Conservation (phyloP, 2,797 vertebrate genomes). For the Poecilia gillii region DNA sequence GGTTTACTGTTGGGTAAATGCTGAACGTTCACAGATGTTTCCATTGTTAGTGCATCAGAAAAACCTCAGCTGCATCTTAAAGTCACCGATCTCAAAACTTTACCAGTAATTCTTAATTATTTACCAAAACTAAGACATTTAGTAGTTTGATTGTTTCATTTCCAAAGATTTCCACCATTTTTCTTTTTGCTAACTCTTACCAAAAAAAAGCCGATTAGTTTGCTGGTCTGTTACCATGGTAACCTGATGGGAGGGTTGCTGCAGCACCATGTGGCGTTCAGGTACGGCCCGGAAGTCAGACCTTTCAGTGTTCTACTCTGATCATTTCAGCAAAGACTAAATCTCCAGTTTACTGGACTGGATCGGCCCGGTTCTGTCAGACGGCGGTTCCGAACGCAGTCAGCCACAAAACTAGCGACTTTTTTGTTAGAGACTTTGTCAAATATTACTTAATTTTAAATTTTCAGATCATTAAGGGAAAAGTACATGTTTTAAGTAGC, state of each 20-base stretch:
- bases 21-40: too few species aligned
- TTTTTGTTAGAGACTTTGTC: too few species aligned
- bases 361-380: too few species aligned
- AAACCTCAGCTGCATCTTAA: too few species aligned
- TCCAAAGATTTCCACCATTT: background rate
- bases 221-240: conserved; percentile 15
- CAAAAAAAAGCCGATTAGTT: background rate
- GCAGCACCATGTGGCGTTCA: background rate
- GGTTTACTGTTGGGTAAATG: too few species aligned
- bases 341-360: too few species aligned
- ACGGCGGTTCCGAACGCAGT: too few species aligned
- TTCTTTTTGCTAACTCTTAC: background rate
- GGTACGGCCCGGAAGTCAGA: background rate
- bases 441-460: too few species aligned
- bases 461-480: too few species aligned
- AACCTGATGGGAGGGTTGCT: background rate
- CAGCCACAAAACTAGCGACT: too few species aligned
- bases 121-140: background rate
- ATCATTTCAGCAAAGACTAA: background rate
- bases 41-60: too few species aligned
- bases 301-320: background rate
- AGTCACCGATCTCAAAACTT: too few species aligned
- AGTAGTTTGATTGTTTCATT: background rate
- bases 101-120: background rate
- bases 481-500: background rate